Conservation (phyloP, 2,797 vertebrate genomes). For the Phoebastria nigripes region DNA sequence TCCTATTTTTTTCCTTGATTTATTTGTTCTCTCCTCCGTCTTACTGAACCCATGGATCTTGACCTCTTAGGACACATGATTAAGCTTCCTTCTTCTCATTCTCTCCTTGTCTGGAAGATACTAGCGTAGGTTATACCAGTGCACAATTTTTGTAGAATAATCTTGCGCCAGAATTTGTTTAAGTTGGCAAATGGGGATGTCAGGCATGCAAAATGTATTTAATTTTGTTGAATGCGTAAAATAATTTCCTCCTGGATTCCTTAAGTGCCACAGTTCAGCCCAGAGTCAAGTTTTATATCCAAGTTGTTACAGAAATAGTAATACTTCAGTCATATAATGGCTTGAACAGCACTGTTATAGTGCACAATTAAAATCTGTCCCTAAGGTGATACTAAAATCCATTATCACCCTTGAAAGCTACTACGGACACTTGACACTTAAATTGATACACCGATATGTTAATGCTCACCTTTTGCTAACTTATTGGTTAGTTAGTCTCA, state of each 20-base stretch:
- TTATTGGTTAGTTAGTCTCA: neutral
- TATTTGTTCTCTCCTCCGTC: neutral
- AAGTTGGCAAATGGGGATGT: neutral
- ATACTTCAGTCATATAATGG: neutral
- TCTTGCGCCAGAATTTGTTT: neutral
- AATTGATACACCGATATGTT: neutral
- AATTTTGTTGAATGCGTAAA: neutral
- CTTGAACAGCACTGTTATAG: neutral
- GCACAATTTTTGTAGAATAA: neutral
- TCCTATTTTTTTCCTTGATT: neutral
- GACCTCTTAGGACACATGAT: neutral
- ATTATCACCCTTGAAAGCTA: constrained; percentile 12
- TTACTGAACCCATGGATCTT: neutral
- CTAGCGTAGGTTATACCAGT: neutral
- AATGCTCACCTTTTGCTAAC: constrained; percentile 33
- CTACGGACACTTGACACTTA: neutral
- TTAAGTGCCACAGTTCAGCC: neutral
- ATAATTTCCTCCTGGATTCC: neutral
- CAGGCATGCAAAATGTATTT: neutral
- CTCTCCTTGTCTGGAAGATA: neutral
- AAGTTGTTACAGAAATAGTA: neutral
- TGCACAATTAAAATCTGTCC: constrained; percentile 20
- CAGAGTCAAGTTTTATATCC: neutral
- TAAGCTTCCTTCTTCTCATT: neutral
- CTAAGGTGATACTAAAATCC: neutral